These are phyloP conservation scores for Taeniopygia guttata DNA, from an alignment of 2,797 vertebrate species.

Conservation along the genomic window DNA sequence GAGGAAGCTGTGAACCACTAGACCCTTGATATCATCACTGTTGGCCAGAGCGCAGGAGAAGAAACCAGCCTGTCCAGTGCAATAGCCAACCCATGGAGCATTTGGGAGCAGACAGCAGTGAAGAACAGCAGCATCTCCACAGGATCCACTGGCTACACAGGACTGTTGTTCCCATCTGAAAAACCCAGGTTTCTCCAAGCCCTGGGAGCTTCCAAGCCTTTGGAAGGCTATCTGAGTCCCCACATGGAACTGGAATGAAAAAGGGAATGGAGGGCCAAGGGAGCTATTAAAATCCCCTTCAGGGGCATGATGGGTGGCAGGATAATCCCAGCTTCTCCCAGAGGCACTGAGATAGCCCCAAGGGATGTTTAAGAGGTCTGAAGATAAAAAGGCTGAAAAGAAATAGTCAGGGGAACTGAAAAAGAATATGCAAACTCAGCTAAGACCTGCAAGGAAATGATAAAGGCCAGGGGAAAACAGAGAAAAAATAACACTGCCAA, in stretches of 20 bases:
- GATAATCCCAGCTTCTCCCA: not conserved
- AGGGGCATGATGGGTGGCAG: not conserved
- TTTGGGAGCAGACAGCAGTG: not conserved
- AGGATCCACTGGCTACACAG: not conserved
- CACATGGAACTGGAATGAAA: not conserved
- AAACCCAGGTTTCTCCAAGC: not conserved
- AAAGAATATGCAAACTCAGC: conserved; percentile 54
- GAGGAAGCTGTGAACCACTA: not conserved
- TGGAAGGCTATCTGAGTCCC: not conserved
- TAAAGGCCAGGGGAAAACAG: conserved; percentile 49
- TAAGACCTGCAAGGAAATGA: conserved; percentile 49
- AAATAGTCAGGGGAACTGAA: not conserved
- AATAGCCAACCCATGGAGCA: not conserved
- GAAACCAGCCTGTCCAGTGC: not conserved
- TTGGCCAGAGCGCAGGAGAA: not conserved
- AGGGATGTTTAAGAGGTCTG: not conserved
- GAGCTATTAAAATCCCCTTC: not conserved
- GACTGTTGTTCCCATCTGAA: not conserved
- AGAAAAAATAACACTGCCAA: conserved; percentile 60
- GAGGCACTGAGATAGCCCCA: not conserved
- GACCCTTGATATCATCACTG: not conserved
- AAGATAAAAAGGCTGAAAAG: conserved; percentile 26
- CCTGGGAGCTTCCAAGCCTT: not conserved
- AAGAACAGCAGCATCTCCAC: not conserved
- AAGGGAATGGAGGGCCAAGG: not conserved